Base-by-base conservation (phyloP, 2,113 vertebrate species). In the Fulica atra region DNA sequence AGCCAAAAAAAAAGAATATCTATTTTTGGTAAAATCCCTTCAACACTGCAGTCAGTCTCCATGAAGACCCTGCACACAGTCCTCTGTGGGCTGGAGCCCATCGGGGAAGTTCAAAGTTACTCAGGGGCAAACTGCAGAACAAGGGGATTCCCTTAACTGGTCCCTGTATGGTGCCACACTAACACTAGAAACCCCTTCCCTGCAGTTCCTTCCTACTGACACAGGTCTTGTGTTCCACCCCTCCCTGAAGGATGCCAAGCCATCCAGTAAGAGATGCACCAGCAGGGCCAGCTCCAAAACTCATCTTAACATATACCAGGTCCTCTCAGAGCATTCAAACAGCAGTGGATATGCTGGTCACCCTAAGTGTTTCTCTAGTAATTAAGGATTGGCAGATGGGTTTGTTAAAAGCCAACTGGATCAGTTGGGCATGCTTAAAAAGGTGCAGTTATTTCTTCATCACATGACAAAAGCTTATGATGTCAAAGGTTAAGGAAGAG, bases 11-110 rank as follows among this genome's bases (percentile, higher is more conserved):
- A 96, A n/a, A n/a, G n/a, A n/a, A n/a, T n/a, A 98, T 61, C 80
- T 63, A 64, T 91, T 98, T 98, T 98, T 98, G 98, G 98, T 99
- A 98, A 99, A 99, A 98, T 98, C 96, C 98, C 93, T 96, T 96
- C 4, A 18, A 97, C 95, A 97, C 97, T 98, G 98, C 98, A 98
- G 98, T 97, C 98, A 98, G 97, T 98, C 98, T 98, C 96, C 68
- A 33, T 87, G 68, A 95, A 98, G 97, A 97, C 87, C 96, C 98
- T 95, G 90, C 96, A 96, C 92, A 94, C 96, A 92, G 97, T 98
- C 97, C 98, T 98, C 97, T 96, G 96, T 92, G 97, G 97, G 97
- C 95, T 97, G 97, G 96, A 98, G 97, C 95, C 97, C 97, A 88
- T 48, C 93, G 88, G 85, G 95, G 94, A 69, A 97, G 95, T 96